Percentiles rank a stretch among this genome's conserved stretches.
These are phyloP conservation scores for Matsumurasca onukii DNA, from an alignment of 1,140 invertebrate species.

Conservation along the genomic window DNA sequence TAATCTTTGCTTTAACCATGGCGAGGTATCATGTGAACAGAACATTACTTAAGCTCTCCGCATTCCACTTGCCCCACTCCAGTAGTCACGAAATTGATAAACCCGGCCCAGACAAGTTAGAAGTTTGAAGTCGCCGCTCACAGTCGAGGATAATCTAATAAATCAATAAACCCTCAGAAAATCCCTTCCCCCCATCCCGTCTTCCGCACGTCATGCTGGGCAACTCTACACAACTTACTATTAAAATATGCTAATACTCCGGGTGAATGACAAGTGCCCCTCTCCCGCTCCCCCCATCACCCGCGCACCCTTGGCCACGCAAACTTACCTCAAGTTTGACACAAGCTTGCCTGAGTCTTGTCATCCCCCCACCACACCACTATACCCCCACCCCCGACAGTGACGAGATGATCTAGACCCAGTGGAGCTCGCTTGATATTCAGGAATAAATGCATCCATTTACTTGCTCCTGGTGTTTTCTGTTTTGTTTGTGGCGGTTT, in stretches of 20 bases:
- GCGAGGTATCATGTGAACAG: too few species aligned
- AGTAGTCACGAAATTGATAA: too few species aligned
- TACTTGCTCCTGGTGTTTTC: not conserved
- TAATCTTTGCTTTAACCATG: too few species aligned
- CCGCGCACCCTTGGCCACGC: too few species aligned
- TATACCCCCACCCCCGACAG: not conserved
- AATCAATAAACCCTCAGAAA: slow-evolving; percentile 16
- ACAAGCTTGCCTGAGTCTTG: not conserved
- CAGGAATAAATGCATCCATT: slow-evolving; percentile 16
- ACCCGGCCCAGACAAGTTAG: too few species aligned
- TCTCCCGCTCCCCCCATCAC: not conserved
- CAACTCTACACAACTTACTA: slow-evolving; percentile 23
- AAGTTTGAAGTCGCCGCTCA: too few species aligned
- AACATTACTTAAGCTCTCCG: too few species aligned
- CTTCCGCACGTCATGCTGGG: not conserved
- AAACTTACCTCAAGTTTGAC: slow-evolving; percentile 19
- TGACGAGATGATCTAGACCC: slow-evolving; percentile 10
- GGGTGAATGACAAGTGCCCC: slow-evolving; percentile 14
- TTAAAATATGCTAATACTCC: slow-evolving; percentile 25
- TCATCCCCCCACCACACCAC: too few species aligned
- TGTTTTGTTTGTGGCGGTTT: not conserved
- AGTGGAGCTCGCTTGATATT: slow-evolving; percentile 4
- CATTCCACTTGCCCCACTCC: too few species aligned
- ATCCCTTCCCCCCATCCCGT: not conserved
- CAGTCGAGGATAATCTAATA: slow-evolving; percentile 13